phyloP scores from a whole-genome alignment of 2,113 vertebrate genomes.

The Heteronetta atricapilla region DNA sequence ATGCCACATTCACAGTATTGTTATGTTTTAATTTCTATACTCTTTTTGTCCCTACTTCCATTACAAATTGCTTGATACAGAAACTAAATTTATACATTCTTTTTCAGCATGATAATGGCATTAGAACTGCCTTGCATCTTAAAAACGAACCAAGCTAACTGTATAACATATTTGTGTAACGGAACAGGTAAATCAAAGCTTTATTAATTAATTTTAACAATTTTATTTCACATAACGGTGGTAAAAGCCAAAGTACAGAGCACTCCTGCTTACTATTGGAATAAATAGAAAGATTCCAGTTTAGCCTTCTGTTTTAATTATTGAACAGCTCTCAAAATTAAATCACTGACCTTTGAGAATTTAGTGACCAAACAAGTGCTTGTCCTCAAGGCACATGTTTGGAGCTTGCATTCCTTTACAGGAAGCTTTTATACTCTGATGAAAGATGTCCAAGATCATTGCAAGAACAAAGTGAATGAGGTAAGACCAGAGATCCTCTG shows the following conservation, averaged over 20 bases:
- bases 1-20: neutral
- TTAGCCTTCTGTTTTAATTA: constrained; percentile 65
- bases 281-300: constrained; percentile 23
- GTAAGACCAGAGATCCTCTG: constrained; percentile 24
- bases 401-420: neutral
- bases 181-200: neutral
- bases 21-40: neutral
- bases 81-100: neutral
- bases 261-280: constrained; percentile 14
- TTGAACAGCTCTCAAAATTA: constrained; percentile 59
- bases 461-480: constrained; percentile 20
- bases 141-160: neutral
- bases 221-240: neutral
- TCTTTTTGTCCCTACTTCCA: neutral
- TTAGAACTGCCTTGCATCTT: neutral
- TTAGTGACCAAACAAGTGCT: constrained; percentile 46
- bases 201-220: neutral
- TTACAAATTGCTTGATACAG: neutral
- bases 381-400: neutral
- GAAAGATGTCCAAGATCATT: neutral
- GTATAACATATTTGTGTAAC: neutral
- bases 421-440: neutral
- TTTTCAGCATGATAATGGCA: neutral
- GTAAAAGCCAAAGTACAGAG: constrained; percentile 22
- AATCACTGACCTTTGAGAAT: constrained; percentile 62